Conservation (phyloP, 2,113 vertebrate species). For the Thunnus maccoyii region DNA sequence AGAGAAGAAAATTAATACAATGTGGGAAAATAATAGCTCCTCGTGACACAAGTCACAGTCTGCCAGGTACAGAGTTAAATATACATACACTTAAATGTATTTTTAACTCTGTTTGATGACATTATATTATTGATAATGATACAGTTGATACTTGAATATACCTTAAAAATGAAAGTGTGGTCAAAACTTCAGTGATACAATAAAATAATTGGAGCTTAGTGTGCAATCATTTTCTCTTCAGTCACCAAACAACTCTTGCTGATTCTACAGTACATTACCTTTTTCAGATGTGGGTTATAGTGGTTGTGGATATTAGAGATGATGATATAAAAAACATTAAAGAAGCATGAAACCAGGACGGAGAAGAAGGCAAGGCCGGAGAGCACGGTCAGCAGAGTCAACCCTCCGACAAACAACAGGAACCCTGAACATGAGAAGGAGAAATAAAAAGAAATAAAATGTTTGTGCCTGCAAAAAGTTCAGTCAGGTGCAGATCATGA, state of each 20-base stretch:
- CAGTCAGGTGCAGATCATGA: neutral
- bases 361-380: constrained; percentile 86
- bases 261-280: constrained; percentile 50
- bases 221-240: too few relatives aligned
- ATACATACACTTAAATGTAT: too few relatives aligned
- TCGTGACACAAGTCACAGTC: neutral
- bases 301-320: constrained; percentile 80
- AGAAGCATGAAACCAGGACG: constrained; percentile 78
- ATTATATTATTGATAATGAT: too few relatives aligned
- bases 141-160: too few relatives aligned
- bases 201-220: too few relatives aligned
- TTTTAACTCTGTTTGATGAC: too few relatives aligned
- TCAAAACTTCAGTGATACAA: too few relatives aligned
- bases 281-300: constrained; percentile 75
- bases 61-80: too few relatives aligned
- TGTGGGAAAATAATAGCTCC: neutral
- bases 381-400: constrained; percentile 87
- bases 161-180: too few relatives aligned
- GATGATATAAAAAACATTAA: constrained; percentile 79
- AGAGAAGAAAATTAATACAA: neutral
- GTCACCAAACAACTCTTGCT: neutral
- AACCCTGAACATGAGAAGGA: constrained; percentile 75
- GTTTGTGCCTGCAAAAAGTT: too few relatives aligned
- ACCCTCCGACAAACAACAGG: constrained; percentile 84
- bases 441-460: constrained; percentile 15